Evolutionary conservation across 2,888 invertebrate species (phyloP).

Genomic region (Plutella xylostella): DNA sequence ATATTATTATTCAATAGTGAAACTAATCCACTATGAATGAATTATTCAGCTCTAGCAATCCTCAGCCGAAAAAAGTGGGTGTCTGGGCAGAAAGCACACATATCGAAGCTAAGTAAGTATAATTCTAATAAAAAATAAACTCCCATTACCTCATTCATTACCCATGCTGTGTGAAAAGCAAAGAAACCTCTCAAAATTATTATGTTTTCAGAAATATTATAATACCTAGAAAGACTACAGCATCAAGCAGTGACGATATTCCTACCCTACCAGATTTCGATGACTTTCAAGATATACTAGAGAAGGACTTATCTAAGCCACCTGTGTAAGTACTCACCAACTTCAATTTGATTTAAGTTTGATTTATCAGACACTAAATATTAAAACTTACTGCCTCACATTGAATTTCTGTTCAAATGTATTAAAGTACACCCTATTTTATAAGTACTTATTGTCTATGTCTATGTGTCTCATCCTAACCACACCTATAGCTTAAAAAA

Average conservation of each 20-base stretch:
- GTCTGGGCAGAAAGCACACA: conserved; percentile 61
- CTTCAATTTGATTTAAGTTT: no score
- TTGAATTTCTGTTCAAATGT: no score
- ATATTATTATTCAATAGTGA: not conserved
- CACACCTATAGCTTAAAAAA: no score
- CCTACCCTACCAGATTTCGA: conserved; percentile 63
- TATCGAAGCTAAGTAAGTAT: conserved; percentile 48
- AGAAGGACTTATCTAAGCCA: conserved; percentile 52
- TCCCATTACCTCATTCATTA: not conserved
- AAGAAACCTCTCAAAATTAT: not conserved
- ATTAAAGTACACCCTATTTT: no score
- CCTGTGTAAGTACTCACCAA: conserved; percentile 41
- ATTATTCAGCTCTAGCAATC: conserved; percentile 26
- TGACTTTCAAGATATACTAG: conserved; percentile 55
- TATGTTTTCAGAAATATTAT: conserved; percentile 43
- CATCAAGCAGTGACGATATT: conserved; percentile 51
- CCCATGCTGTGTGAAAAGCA: not conserved
- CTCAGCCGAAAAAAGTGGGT: conserved; percentile 54
- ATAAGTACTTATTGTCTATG: no score
- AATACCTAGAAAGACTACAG: conserved; percentile 53
- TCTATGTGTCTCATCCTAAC: no score
- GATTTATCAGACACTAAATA: no score
- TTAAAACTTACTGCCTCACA: no score
- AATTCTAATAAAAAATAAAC: not conserved
- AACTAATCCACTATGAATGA: conserved; percentile 1